phyloP scores from a whole-genome alignment of 2,888 invertebrate species.

The Drosophila rellima region DNA sequence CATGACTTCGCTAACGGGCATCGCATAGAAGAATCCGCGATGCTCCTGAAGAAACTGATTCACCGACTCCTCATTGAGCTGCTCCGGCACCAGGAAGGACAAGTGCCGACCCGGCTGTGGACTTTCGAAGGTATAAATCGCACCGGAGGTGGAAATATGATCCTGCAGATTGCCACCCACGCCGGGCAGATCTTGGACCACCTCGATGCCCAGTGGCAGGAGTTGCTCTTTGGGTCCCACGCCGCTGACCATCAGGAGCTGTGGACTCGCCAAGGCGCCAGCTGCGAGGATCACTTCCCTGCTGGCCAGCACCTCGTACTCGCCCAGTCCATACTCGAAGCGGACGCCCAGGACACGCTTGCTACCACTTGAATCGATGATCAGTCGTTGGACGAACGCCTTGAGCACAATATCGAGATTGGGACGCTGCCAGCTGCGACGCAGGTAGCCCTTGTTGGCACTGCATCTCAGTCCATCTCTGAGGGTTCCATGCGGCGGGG shows the following conservation, averaged over 20 bases:
- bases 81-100: conserved; percentile 90
- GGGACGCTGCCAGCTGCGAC: conserved; percentile 88
- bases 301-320: conserved; percentile 87
- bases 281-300: conserved; percentile 94
- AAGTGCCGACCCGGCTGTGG: conserved; percentile 87
- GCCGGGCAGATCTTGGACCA: conserved; percentile 89
- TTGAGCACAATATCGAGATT: conserved; percentile 91
- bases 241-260: conserved; percentile 94
- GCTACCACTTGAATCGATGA: conserved; percentile 87
- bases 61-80: conserved; percentile 88
- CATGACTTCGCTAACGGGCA: conserved; percentile 93
- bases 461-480: conserved; percentile 93
- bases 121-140: conserved; percentile 90
- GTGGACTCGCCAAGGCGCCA: conserved; percentile 94
- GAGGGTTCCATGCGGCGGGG: conserved; percentile 91
- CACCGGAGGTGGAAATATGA: conserved; percentile 93
- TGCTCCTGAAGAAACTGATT: conserved; percentile 88
- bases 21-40: conserved; percentile 90
- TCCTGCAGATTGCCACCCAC: conserved; percentile 94
- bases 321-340: conserved; percentile 85
- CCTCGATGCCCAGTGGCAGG: conserved; percentile 87
- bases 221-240: conserved; percentile 90
- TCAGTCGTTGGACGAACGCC: conserved; percentile 89
- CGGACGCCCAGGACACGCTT: conserved; percentile 89
- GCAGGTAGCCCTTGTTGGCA: conserved; percentile 92